Conservation (phyloP, 1,140 invertebrate genomes). For the Gonioctena quinquepunctata region DNA sequence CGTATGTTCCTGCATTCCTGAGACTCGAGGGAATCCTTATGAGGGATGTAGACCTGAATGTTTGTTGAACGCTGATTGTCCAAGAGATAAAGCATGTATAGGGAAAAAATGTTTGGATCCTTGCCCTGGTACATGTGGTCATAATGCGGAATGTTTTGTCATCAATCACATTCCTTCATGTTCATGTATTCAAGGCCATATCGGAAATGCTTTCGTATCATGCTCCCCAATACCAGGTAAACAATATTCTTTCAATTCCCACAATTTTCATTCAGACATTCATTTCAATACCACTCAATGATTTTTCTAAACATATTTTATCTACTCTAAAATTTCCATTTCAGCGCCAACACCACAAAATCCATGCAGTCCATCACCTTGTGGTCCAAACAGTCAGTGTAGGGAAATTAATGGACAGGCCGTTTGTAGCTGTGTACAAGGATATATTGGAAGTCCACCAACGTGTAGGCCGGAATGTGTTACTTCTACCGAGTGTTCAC, state of each 20-base stretch:
- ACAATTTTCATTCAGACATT: too few relatives aligned
- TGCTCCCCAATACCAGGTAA: slow-evolving; percentile 63
- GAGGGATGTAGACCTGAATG: slow-evolving; percentile 71
- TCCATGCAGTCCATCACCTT: slow-evolving; percentile 68
- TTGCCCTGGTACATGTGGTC: slow-evolving; percentile 69
- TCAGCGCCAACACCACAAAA: slow-evolving; percentile 44
- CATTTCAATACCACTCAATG: too few relatives aligned
- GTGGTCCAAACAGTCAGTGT: slow-evolving; percentile 70
- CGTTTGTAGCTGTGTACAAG: slow-evolving; percentile 69
- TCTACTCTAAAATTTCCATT: background rate
- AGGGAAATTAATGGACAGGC: slow-evolving; percentile 64
- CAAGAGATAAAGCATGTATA: slow-evolving; percentile 68
- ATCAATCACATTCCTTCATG: slow-evolving; percentile 73
- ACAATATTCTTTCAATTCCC: background rate
- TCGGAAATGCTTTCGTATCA: slow-evolving; percentile 67
- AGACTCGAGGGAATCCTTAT: slow-evolving; percentile 73
- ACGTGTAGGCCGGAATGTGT: slow-evolving; percentile 72
- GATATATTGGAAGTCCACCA: slow-evolving; percentile 69
- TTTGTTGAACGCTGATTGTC: slow-evolving; percentile 69
- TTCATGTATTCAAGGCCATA: slow-evolving; percentile 65
- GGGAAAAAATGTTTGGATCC: slow-evolving; percentile 73
- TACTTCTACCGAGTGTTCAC: slow-evolving; percentile 68
- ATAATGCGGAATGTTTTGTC: slow-evolving; percentile 69
- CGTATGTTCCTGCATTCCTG: slow-evolving; percentile 66
- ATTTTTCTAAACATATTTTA: background rate